Evolutionary conservation across 2,888 invertebrate species (phyloP).

Genomic region (Melinopterus prodromus): DNA sequence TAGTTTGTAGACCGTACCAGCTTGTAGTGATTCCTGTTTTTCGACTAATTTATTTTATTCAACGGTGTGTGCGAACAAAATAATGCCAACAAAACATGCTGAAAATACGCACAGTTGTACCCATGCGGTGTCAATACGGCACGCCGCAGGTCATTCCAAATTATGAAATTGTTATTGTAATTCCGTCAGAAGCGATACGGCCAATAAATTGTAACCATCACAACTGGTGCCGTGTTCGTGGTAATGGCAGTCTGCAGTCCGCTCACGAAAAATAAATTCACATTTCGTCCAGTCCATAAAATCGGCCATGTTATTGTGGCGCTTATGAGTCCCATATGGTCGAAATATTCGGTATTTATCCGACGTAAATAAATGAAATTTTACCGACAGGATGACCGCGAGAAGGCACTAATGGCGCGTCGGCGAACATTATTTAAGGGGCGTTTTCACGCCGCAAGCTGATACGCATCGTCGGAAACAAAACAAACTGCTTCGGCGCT

Average conservation of each 20-base stretch:
- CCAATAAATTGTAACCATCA: constrained; percentile 4
- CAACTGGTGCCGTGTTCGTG: not conserved
- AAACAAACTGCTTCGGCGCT: not conserved
- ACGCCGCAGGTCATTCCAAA: not conserved
- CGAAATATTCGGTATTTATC: constrained; percentile 4
- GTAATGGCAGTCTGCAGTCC: not conserved
- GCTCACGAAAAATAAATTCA: not conserved
- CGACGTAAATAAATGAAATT: not conserved
- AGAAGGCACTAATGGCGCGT: not conserved
- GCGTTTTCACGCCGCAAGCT: not conserved
- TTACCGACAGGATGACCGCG: not conserved
- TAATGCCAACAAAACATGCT: not conserved
- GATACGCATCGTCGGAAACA: not conserved
- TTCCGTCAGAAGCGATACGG: not conserved
- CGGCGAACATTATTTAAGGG: not conserved
- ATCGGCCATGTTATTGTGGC: not conserved
- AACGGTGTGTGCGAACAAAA: too few species aligned
- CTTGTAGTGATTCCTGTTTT: too few species aligned
- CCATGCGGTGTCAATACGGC: not conserved
- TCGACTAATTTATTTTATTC: too few species aligned
- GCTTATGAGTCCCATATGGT: not conserved
- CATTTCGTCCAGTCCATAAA: not conserved
- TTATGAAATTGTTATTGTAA: constrained; percentile 4
- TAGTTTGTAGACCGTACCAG: too few species aligned
- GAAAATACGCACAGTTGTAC: not conserved